Percentiles rank a stretch among this genome's conserved stretches.
phyloP scores from a whole-genome alignment of 2,888 invertebrate genomes.

The Aphidius colemani region DNA sequence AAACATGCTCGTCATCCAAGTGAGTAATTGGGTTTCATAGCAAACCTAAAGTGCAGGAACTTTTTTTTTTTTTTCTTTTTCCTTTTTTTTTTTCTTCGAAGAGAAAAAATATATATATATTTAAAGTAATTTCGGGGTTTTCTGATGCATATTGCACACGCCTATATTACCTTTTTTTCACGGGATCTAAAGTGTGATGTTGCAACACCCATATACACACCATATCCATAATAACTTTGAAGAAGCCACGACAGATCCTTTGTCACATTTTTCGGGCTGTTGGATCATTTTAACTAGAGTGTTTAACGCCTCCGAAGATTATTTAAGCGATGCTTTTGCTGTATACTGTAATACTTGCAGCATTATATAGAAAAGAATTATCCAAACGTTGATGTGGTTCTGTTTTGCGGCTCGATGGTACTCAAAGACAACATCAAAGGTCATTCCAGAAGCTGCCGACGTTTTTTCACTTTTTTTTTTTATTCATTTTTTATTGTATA shows the following conservation, averaged over 20 bases:
- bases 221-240: conserved; percentile 18
- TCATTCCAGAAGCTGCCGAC: conserved; percentile 27
- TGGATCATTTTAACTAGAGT: conserved; percentile 46
- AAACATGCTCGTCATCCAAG: conserved; percentile 18
- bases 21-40: conserved; percentile 22
- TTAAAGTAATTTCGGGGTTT: too few species aligned
- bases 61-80: conserved; percentile 5
- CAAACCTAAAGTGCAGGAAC: conserved; percentile 9
- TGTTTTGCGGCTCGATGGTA: conserved; percentile 32
- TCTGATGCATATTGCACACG: background rate
- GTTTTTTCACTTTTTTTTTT: conserved; percentile 16
- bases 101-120: background rate
- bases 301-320: conserved; percentile 36
- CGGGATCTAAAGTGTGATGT: conserved; percentile 22
- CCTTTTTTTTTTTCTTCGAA: background rate
- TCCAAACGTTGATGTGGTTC: conserved; percentile 25
- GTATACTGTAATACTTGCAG: too few species aligned
- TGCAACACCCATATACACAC: conserved; percentile 10
- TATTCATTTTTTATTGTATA: conserved; percentile 24
- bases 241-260: conserved; percentile 14
- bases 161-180: background rate
- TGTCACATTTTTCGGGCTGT: conserved; percentile 25
- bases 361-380: conserved; percentile 18
- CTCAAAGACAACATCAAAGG: conserved; percentile 33
- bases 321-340: conserved; percentile 17